Evolutionary conservation across 2,113 vertebrate species (phyloP).

Genomic region (Coracopsis vasa): DNA sequence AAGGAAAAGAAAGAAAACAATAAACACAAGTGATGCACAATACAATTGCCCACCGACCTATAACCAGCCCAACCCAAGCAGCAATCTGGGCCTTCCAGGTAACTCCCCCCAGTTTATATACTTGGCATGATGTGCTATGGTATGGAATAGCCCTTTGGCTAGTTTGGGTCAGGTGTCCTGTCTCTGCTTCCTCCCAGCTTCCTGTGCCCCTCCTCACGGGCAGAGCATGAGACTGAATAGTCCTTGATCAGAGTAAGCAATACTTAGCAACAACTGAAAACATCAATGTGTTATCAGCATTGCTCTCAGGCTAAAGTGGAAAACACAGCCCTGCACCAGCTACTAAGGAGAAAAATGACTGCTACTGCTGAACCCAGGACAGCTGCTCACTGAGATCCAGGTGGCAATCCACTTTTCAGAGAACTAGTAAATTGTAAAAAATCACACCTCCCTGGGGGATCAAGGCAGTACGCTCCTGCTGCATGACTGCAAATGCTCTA

Average conservation of each 20-base stretch:
- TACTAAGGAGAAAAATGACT: neutral
- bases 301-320: neutral
- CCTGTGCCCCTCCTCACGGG: neutral
- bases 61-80: neutral
- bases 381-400: neutral
- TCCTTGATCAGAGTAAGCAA: neutral
- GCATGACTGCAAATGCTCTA: accelerated
- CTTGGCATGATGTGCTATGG: neutral
- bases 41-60: neutral
- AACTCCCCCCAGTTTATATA: neutral
- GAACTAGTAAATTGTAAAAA: neutral
- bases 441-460: accelerated
- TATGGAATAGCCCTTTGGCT: neutral
- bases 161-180: neutral
- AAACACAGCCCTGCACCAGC: neutral
- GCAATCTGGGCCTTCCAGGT: neutral
- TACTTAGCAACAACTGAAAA: neutral
- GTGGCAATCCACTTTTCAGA: neutral
- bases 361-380: neutral
- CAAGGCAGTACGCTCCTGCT: accelerated
- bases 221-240: neutral
- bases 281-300: neutral
- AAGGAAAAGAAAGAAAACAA: neutral
- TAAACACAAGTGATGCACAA: neutral
- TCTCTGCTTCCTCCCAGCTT: neutral